Evolutionary conservation across 2,888 invertebrate genomes (phyloP), one percentile per base, ranked within the genome.

Genomic region (Sclerodermus sp.): DNA sequence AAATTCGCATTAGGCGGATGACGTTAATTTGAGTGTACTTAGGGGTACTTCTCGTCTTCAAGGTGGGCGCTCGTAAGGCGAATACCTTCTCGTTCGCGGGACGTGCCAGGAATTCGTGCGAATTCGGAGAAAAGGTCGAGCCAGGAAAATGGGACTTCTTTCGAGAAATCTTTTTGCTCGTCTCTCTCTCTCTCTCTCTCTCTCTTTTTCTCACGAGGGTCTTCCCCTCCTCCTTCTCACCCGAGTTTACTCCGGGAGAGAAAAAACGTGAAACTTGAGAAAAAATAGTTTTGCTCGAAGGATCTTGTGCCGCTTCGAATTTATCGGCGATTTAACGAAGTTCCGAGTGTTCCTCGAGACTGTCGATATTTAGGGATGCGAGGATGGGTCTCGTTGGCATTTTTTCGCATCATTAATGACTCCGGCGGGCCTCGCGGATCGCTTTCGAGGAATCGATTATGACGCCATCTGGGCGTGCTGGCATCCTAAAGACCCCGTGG

Each of bases 361-460:
- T 23, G 23, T 23, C 23, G 23, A 23, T 23, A 23, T 23, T n/a
- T 23, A 23, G 23, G 23, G 4, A 23, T 23, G 41, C 45, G 31
- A 32, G 41, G 49, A 51, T 55, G 47, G 49, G 4, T 3, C 3
- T 48, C 49, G 43, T 49, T 53, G 37, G 42, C 40, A 56, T 57
- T 60, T 63, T 62, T 50, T 51, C 51, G 45, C 62, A 58, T 62
- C 63, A 66, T 67, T 63, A 64, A 66, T 56, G 54, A 54, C 53
- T 57, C 60, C 4, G 55, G 46, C 41, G 23, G 55, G 46, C 41
- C 52, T 46, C 40, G 56, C 49, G 47, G 47, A 53, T 58, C 55
- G 63, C 57, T 53, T 72, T 69, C 64, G 62, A 50, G 51, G 68
- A 72, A 71, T 65, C 60, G 66, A 68, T 70, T 67, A 71, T 64